Base-by-base conservation (phyloP, 2,113 vertebrate genomes). In the Vireo altiloquus region DNA sequence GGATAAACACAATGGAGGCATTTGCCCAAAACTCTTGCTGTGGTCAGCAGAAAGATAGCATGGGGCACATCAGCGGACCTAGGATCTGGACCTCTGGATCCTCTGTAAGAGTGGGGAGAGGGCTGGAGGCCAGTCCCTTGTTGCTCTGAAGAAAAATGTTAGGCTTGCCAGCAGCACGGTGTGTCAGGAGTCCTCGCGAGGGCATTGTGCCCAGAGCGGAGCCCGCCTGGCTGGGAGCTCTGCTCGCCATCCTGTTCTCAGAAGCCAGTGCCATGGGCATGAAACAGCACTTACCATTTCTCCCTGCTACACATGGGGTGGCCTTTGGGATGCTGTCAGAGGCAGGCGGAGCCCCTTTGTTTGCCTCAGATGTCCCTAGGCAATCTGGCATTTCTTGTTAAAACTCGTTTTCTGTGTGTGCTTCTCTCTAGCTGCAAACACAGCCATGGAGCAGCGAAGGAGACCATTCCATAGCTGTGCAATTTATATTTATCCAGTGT, bases 351-450 rank as follows among this genome's bases (percentile, higher is more conserved):
- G 19, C 15, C 35, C 61, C 33, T 69, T 59, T 81, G 50, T 74
- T 93, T 76, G 56, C 19, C n/a, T 59, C 40, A 17, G 8, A 70
- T 78, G 21, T 74, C 47, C 64, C 53, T 33, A 74, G 68, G 52
- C 64, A 74, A 89, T 76, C 50, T 87, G 80, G 53, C 44, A 80
- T 82, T 86, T 91, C 81, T 89, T 49, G 52, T 61, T 56, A 70
- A 77, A 94, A 65, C 20, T 49, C 56, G 56, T 65, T 82, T 85
- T 59, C 76, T 85, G 79, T 69, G 53, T 75, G 78, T 74, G 52
- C 68, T 77, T 91, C 63, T 92, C n/a, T 79, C 49, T 71, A 81
- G 56, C 54, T 87, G 90, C 57, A 92, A 91, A 86, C 50, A 84
- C 8, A 31, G 39, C n/a, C 80, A 47, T 4, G 23, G 54, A 83